Percentiles rank a stretch among this genome's conserved stretches.
These are phyloP conservation scores for Mythimna loreyi DNA, from an alignment of 2,888 invertebrate species.

Conservation along the genomic window DNA sequence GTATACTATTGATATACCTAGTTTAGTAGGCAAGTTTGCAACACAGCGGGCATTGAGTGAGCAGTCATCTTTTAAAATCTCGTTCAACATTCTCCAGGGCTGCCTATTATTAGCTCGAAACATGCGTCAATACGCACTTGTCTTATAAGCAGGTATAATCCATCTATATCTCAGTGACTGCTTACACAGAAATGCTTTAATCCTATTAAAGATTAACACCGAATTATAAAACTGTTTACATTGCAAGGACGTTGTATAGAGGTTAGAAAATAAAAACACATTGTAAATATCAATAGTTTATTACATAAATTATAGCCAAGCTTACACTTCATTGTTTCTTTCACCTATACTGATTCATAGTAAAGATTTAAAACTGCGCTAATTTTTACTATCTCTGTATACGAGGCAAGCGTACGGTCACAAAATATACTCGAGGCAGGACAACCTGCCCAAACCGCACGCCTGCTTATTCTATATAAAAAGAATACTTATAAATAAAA, in stretches of 20 bases:
- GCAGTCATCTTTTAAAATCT: conserved; percentile 3
- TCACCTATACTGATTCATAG: conserved; percentile 84
- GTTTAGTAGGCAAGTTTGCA: neutral
- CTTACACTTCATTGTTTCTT: conserved; percentile 86
- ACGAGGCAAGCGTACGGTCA: conserved; percentile 72
- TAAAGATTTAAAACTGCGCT: conserved; percentile 85
- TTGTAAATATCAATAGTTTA: conserved; percentile 89
- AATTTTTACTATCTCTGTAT: conserved; percentile 79
- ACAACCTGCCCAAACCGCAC: conserved; percentile 50
- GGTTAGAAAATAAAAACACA: conserved; percentile 68
- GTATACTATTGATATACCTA: neutral
- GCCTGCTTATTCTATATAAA: conserved; percentile 79
- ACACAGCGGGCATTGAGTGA: neutral
- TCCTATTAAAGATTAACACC: neutral
- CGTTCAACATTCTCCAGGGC: conserved; percentile 2
- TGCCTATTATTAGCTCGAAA: conserved; percentile 13
- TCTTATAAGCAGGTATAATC: neutral
- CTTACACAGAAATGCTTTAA: too few species aligned
- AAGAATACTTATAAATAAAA: conserved; percentile 86
- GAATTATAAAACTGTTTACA: neutral
- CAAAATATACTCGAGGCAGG: conserved; percentile 65
- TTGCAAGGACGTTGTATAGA: neutral
- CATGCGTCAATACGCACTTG: conserved; percentile 11
- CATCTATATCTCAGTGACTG: neutral
- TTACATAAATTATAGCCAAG: conserved; percentile 91